Percentiles rank a stretch among this genome's conserved stretches.
phyloP scores from a whole-genome alignment of 2,888 invertebrate genomes.

The Anticlea derivata region DNA sequence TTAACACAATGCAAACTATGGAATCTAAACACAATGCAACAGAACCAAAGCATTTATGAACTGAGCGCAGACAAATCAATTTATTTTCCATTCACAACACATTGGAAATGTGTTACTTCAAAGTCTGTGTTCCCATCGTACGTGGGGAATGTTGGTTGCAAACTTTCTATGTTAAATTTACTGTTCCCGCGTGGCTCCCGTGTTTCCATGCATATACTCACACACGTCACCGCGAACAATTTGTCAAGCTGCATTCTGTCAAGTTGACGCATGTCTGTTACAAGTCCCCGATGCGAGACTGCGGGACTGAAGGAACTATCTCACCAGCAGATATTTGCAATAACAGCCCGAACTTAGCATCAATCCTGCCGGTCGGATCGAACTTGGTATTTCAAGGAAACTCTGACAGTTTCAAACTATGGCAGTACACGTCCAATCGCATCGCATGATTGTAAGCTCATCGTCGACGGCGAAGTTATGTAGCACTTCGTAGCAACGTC shows the following conservation, averaged over 20 bases:
- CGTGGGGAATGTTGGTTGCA: conserved; percentile 7
- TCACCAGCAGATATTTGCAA: conserved; percentile 42
- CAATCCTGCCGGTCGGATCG: conserved; percentile 31
- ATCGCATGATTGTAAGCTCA: conserved; percentile 29
- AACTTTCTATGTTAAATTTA: conserved; percentile 5
- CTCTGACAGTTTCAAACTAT: conserved; percentile 37
- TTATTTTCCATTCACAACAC: conserved; percentile 25
- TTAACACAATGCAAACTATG: too few species aligned
- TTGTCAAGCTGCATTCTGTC: conserved; percentile 34
- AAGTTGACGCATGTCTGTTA: conserved; percentile 36
- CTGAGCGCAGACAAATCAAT: too few species aligned
- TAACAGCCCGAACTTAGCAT: conserved; percentile 39
- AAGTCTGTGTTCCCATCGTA: conserved; percentile 21
- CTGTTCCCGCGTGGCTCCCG: conserved; percentile 4
- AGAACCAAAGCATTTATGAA: too few species aligned
- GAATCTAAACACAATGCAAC: too few species aligned
- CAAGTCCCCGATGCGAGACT: conserved; percentile 36
- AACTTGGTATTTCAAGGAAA: conserved; percentile 27
- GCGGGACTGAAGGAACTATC: conserved; percentile 35
- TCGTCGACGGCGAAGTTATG: conserved; percentile 30
- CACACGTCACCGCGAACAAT: conserved; percentile 43
- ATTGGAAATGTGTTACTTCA: conserved; percentile 20
- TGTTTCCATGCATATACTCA: conserved; percentile 19
- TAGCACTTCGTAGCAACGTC: conserved; percentile 40
- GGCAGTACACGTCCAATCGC: conserved; percentile 31